Base-by-base conservation (phyloP, 2,113 vertebrate species). In the Melanocharis versteri region DNA sequence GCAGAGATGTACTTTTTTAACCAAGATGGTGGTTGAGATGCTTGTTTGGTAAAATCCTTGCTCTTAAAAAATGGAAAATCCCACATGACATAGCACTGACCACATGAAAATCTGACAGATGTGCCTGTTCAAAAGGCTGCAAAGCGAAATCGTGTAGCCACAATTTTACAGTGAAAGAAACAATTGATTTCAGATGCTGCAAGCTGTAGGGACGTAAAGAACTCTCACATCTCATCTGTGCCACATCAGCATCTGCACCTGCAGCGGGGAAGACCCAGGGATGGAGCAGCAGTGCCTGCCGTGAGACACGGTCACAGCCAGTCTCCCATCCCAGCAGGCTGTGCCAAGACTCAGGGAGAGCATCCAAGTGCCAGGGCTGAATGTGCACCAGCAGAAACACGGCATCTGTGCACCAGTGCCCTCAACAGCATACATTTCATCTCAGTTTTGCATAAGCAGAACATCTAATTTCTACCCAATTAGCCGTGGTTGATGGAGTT, bases 391-490 rank as follows among this genome's bases (percentile, higher is more conserved):
- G 9, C 62, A 57, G 68, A 21, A 84, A 33, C 8, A 26, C 0
- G 45, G 54, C 39, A 78, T 75, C 56, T 89, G 87, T 84, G 47
- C 65, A 51, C 23, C 81, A 82, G 33, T 30, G 11, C 26, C 2
- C 90, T 58, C 84, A 31, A 3, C 15, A 87, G 53, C 44, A 23
- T 16, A 33, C 48, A 37, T 62, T 83, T 78, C 15, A n/a, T 62
- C 69, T 66, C 11, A 2, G 39, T 45, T 87, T 82, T 54, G 47
- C 56, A 57, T 15, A 8, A 81, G 61, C 70, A 89, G 60, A 91
- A 94, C 72, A 85, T 44, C 78, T 44, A n/a, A 82, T 83, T 96
- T 87, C 78, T 68, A 60, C 35, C 35, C 66, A 31, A 9, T 93
- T 87, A 82, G 48, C 48, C 44, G 13, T 1, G 33, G 65, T 8